Evolutionary conservation across 1,140 invertebrate species (phyloP), one percentile per base, ranked within the genome.

Genomic region (Meloidogyne hapla): DNA sequence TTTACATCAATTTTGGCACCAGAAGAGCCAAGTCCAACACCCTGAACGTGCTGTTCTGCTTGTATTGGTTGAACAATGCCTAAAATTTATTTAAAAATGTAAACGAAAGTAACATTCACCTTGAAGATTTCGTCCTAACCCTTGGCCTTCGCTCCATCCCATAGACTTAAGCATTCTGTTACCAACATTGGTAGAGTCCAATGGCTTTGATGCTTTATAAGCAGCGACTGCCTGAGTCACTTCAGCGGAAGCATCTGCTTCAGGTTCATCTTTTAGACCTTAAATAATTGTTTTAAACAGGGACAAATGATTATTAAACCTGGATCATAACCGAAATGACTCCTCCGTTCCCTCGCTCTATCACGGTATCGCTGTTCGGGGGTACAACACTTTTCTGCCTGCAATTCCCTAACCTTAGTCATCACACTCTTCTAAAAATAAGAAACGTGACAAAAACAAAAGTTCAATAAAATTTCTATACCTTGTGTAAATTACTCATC

Each of bases 81-180:
- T 83, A 40, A 26, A 83, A 63, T 45, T 15, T 1, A 23, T 62
- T 9, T 28, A 5, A 45, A 33, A 74, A 67, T 21, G 1, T 12
- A 75, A 25, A 38, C 28, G 25, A 73, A 71, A 12, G 12, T 28
- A 48, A 63, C n/a, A 61, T 48, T 21, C 65, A 81, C 95, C 95
- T 89, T 98, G 95, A 86, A 94, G 94, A 42, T 91, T 90, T 87
- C 93, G 94, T 5, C 96, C 96, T 13, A 98, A 89, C 0, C 96
- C 96, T 90, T 94, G 92, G 1, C 96, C 96, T 87, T 95, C 93
- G 8, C 92, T 93, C 96, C 96, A 99, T 0, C 96, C 96, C 96
- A 98, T 98, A 89, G 95, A 97, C 88, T 98, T 94, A 62, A 99
- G 87, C 81, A 99, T 89, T 88, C 93, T 93, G 88, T 92, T 96